These are phyloP conservation scores for Pygocentrus nattereri DNA, from an alignment of 2,797 vertebrate species.

Conservation along the genomic window DNA sequence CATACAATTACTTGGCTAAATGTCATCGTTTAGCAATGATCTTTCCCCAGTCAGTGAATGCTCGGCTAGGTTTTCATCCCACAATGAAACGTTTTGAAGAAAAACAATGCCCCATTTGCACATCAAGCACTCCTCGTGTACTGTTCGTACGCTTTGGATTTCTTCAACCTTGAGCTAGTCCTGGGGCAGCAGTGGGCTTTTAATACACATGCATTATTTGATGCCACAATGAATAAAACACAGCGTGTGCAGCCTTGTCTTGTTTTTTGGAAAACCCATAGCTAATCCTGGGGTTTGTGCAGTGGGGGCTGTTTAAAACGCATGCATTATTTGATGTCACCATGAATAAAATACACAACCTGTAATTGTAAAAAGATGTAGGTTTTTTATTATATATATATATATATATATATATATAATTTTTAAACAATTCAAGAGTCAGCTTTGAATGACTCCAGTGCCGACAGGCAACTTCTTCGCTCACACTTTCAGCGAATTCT, in stretches of 20 bases:
- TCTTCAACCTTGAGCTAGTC: background rate
- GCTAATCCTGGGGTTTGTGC: background rate
- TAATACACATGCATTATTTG: constrained; percentile 14
- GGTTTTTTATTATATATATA: background rate
- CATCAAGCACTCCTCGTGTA: background rate
- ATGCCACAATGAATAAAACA: background rate
- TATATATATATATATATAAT: too few relatives aligned
- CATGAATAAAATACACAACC: constrained; percentile 11
- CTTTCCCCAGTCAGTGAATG: background rate
- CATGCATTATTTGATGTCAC: background rate
- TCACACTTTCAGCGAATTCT: background rate
- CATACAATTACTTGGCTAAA: background rate
- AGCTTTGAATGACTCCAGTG: constrained; percentile 1
- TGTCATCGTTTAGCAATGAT: background rate
- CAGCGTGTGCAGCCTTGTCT: background rate
- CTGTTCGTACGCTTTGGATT: background rate
- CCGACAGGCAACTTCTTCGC: background rate
- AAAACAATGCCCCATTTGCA: constrained; percentile 4
- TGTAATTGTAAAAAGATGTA: background rate
- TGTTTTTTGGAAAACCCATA: constrained; percentile 1
- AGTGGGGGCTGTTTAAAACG: background rate
- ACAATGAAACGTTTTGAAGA: background rate
- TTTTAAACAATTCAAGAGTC: background rate
- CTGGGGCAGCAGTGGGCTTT: constrained; percentile 2
- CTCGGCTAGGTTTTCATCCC: background rate